Evolutionary conservation across 2,888 invertebrate species (phyloP), one percentile per base, ranked within the genome.

Genomic region (Lasiommata megera): DNA sequence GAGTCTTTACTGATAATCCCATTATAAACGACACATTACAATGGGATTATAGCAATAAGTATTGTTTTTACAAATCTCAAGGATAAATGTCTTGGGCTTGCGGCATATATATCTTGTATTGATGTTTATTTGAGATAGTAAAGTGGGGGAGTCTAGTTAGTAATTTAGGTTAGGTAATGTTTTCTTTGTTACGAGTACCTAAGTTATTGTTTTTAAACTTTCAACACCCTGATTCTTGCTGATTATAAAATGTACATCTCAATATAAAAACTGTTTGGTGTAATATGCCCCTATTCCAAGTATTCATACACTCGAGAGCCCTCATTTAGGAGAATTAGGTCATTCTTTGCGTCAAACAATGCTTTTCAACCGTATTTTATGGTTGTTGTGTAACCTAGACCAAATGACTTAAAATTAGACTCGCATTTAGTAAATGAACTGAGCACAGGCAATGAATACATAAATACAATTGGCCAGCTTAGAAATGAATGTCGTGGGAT

Each of bases 401-500:
- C 58, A 54, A 66, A 67, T 54, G 63, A 54, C 61, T 60, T 64
- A 60, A 66, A 73, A 68, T 67, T 56, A 68, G 56, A 58, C 63
- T 63, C 56, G 56, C 59, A 64, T 63, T 65, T 57, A 38, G 56
- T 68, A 69, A 70, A 67, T 64, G 60, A 65, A 67, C 66, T 61
- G 62, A 54, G 60, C 60, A 63, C 58, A 46, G 41, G 38, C 60
- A 63, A 54, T 37, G 36, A 57, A 41, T 60, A 60, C 58, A 64
- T 64, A 62, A 67, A 69, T 28, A 29, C 41, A 70, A 70, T 71
- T 68, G 70, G 53, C 62, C 62, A 62, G 60, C 58, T 48, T 60
- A 58, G 54, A 56, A 61, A 63, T 62, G 53, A 69, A 69, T 63
- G 58, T 58, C 67, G 67, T 66, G 66, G 64, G 67, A 70, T 62